Evolutionary conservation across 2,888 invertebrate genomes (phyloP).

Genomic region (Meiosimyza decipiens): DNA sequence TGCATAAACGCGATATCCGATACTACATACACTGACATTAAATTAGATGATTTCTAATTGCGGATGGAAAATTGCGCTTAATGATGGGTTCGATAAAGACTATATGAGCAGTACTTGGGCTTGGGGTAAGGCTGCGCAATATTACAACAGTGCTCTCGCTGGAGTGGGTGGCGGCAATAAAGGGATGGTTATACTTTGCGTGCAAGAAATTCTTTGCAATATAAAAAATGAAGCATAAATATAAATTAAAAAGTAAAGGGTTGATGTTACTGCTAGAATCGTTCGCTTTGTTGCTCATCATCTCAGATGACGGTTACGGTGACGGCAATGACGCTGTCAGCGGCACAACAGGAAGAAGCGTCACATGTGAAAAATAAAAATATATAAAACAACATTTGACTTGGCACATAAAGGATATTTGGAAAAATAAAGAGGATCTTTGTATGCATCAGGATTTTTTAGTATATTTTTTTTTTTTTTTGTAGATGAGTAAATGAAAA

Average conservation of each 20-base stretch:
- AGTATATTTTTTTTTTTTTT: too few relatives aligned
- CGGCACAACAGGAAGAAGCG: slow-evolving; percentile 18
- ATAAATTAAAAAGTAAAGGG: slow-evolving; percentile 47
- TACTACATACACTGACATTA: slow-evolving; percentile 45
- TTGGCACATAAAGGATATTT: background rate
- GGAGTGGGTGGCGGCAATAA: too few relatives aligned
- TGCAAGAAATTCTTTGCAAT: too few relatives aligned
- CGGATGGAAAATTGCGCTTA: slow-evolving; percentile 42
- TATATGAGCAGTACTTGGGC: background rate
- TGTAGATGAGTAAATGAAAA: background rate
- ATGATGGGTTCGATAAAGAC: slow-evolving; percentile 26
- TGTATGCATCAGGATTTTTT: too few relatives aligned
- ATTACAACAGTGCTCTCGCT: too few relatives aligned
- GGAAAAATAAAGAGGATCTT: background rate
- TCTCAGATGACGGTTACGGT: background rate
- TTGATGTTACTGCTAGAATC: slow-evolving; percentile 32
- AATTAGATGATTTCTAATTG: slow-evolving; percentile 57
- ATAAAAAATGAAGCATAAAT: slow-evolving; percentile 44
- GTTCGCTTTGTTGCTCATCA: slow-evolving; percentile 15
- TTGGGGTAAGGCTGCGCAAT: background rate
- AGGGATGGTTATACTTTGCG: background rate
- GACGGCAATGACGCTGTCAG: slow-evolving; percentile 17
- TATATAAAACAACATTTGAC: slow-evolving; percentile 6
- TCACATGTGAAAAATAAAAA: slow-evolving; percentile 13
- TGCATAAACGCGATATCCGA: slow-evolving; percentile 8